phyloP scores from a whole-genome alignment of 2,113 vertebrate species.

The Deroptyus accipitrinus region DNA sequence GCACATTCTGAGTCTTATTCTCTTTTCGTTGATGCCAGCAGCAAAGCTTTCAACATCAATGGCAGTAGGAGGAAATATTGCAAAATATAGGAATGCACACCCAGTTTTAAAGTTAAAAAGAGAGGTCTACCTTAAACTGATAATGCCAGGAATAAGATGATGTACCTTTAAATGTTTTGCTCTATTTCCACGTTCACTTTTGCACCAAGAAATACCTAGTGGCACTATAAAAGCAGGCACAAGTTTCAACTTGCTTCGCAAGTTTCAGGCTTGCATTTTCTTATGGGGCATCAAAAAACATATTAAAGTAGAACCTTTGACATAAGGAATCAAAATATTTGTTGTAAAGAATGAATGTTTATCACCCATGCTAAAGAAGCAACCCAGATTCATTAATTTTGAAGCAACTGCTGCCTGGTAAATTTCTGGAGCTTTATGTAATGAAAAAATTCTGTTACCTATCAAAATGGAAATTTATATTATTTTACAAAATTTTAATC shows the following conservation, averaged over 20 bases:
- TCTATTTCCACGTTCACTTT: neutral
- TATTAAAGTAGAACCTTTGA: neutral
- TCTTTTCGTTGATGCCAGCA: slow-evolving; percentile 28
- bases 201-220: neutral
- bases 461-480: neutral
- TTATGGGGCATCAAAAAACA: neutral
- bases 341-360: neutral
- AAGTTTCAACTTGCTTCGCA: neutral
- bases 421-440: neutral
- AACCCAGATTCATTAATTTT: neutral
- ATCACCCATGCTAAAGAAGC: neutral
- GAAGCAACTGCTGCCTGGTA: neutral
- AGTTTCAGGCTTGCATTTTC: neutral
- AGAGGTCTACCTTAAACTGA: neutral
- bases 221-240: neutral
- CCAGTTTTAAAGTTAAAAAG: neutral
- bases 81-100: neutral
- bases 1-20: slow-evolving; percentile 54
- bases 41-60: slow-evolving; percentile 40
- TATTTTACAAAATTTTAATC: neutral
- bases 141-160: neutral
- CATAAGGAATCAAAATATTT: neutral
- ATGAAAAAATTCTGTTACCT: neutral
- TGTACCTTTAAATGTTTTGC: neutral
- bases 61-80: neutral